Evolutionary conservation across 2,113 vertebrate species (phyloP), one percentile per base, ranked within the genome.

Genomic region (Dipodomys stephensi): DNA sequence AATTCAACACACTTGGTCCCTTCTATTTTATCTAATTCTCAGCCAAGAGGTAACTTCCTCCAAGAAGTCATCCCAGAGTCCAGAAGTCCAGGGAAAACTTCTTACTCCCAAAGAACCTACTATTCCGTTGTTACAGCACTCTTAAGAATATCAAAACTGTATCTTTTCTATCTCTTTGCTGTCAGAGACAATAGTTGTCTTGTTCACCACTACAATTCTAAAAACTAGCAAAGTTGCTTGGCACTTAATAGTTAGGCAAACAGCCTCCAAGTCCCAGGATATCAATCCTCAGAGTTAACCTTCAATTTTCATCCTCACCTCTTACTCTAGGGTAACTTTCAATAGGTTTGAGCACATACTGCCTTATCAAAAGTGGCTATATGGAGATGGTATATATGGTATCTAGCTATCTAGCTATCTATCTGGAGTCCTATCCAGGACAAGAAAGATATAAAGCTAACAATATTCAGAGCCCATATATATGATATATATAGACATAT

Each of bases 171-270:
- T 90, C 71, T 91, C 44, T 27, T 69, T 53, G 44, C 28, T 68
- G 8, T 77, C 69, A 88, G 72, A n/a, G 35, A 80, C 46, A 90
- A 44, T 53, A 30, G 32, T 68, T 35, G 23, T 60, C 81, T 87
- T 81, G 60, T 69, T 88, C 27, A 87, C 60, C 68, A 92, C 62
- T 77, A 83, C 22, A 94, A 93, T 62, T 44, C 79, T n/a, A 93
- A 71, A 15, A 77, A 80, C 80, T 22, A 91, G 53, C 71, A 72
- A 94, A 92, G n/a, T 39, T 76, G 18, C 39, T 67, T 83, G 53
- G 83, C 57, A 44, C 87, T 94, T 83, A 78, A 19, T 87, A 87
- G 87, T 13, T 83, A n/a, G 87, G 87, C 53, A 77, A 88, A 93
- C 18, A 88, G 46, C n/a, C 15, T 89, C 86, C 65, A 30, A 94